phyloP scores from a whole-genome alignment of 2,888 invertebrate genomes.

The Piscicola geometra region DNA sequence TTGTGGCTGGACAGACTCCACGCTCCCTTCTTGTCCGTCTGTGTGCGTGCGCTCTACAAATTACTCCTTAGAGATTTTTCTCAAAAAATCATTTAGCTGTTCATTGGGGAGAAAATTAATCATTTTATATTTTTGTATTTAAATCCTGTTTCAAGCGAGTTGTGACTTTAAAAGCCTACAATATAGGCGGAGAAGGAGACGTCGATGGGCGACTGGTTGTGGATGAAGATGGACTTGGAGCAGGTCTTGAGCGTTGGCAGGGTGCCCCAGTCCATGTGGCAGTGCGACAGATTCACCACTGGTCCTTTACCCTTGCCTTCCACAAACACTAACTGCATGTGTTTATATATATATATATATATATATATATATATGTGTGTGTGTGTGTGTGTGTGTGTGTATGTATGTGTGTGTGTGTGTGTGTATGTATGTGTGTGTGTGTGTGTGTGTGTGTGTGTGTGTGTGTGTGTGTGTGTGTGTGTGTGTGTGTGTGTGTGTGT shows the following conservation, averaged over 20 bases:
- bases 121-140: no score
- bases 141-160: no score
- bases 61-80: not conserved
- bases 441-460: constrained; percentile 10
- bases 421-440: no score
- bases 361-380: constrained; percentile 13
- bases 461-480: constrained; percentile 24
- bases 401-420: constrained; percentile 14
- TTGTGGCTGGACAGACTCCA: constrained; percentile 34
- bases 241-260: constrained; percentile 61
- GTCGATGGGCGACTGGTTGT: constrained; percentile 68
- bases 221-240: constrained; percentile 60
- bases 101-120: not conserved
- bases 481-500: constrained; percentile 24
- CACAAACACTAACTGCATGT: constrained; percentile 50
- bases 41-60: no score
- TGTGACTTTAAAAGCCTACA: no score
- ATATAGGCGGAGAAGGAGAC: constrained; percentile 61
- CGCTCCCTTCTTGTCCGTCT: not conserved
- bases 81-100: no score
- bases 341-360: constrained; percentile 8
- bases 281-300: constrained; percentile 64
- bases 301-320: constrained; percentile 62
- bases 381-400: constrained; percentile 14
- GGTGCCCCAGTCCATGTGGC: constrained; percentile 65